A percentile compares a stretch with the other conserved stretches of the same genome.
Evolutionary conservation across 2,888 invertebrate species (phyloP).

Genomic region (Arenicola marina): DNA sequence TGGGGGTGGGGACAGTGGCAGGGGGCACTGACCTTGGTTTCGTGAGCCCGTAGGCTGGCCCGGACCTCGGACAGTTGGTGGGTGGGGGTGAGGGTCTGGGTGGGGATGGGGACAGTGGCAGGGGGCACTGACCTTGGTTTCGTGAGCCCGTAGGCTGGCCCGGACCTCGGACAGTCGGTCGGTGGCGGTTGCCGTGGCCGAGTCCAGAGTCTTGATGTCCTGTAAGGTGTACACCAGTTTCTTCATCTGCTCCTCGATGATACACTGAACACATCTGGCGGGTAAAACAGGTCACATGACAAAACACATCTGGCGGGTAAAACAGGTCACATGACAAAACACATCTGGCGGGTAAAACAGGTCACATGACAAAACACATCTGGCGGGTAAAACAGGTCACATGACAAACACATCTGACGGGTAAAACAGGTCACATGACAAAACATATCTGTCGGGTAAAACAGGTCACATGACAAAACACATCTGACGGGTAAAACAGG

Average conservation of each 20-base stretch:
- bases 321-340: background rate
- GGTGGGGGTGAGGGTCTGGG: background rate
- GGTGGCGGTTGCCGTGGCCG: slow-evolving; percentile 81
- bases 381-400: too few relatives aligned
- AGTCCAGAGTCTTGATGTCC: slow-evolving; percentile 86
- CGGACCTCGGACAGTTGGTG: background rate
- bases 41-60: too few relatives aligned
- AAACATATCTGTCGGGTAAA: background rate
- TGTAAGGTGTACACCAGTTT: slow-evolving; percentile 84
- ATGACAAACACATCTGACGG: too few relatives aligned
- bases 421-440: too few relatives aligned
- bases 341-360: too few relatives aligned
- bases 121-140: slow-evolving; percentile 5
- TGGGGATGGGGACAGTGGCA: background rate
- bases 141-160: slow-evolving; percentile 65
- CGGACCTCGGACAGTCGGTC: slow-evolving; percentile 78
- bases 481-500: too few relatives aligned
- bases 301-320: background rate
- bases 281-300: background rate
- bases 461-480: too few relatives aligned
- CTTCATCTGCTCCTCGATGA: slow-evolving; percentile 82
- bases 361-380: too few relatives aligned
- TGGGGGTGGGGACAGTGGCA: too few relatives aligned
- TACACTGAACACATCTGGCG: slow-evolving; percentile 76
- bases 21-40: too few relatives aligned